Conservation (phyloP, 2,113 vertebrate species). For the Caranx melampygus region DNA sequence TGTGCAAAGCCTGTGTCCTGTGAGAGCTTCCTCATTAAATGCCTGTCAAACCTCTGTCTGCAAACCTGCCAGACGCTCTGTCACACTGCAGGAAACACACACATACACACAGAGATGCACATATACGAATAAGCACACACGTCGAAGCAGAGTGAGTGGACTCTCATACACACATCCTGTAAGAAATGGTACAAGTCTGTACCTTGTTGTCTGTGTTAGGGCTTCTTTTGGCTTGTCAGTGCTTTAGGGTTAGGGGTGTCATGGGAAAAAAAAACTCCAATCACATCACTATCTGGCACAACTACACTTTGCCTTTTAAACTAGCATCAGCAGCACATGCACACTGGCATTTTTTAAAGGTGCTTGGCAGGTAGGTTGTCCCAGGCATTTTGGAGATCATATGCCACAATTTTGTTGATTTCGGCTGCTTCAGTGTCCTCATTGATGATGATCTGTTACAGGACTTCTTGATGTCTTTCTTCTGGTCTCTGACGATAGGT, state of each 20-base stretch:
- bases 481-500: neutral
- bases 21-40: slow-evolving; percentile 76
- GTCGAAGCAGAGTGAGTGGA: slow-evolving; percentile 19
- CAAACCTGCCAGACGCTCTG: slow-evolving; percentile 74
- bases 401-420: neutral
- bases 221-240: neutral
- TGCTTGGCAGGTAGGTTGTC: neutral
- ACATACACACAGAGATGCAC: slow-evolving; percentile 46
- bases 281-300: neutral
- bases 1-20: slow-evolving; percentile 65
- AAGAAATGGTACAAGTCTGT: neutral
- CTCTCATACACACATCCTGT: slow-evolving; percentile 5
- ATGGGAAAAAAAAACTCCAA: neutral
- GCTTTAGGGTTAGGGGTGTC: neutral
- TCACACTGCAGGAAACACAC: slow-evolving; percentile 67
- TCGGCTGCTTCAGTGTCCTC: neutral
- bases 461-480: neutral
- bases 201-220: neutral
- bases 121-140: slow-evolving; percentile 26
- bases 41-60: slow-evolving; percentile 73
- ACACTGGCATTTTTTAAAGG: neutral
- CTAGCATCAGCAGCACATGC: neutral
- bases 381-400: neutral
- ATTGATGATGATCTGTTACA: slow-evolving; percentile 8
- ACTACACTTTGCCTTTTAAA: neutral